These are phyloP conservation scores for Platynereis dumerilii DNA, from an alignment of 2,888 invertebrate genomes.

Conservation along the genomic window DNA sequence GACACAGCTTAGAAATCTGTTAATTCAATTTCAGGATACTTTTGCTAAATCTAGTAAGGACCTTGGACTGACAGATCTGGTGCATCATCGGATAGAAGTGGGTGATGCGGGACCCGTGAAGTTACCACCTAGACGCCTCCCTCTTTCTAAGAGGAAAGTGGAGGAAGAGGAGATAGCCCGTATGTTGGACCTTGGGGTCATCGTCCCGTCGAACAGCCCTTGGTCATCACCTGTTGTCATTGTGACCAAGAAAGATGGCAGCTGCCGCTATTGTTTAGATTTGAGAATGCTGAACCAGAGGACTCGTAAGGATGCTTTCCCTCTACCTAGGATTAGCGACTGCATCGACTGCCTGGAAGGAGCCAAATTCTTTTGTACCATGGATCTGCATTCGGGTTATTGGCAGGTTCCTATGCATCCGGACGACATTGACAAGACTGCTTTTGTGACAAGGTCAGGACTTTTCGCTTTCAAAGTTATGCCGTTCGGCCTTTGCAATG, in stretches of 20 bases:
- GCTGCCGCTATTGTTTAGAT: conserved; percentile 33
- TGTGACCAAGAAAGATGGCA: conserved; percentile 32
- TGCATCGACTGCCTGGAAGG: conserved; percentile 36
- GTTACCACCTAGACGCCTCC: background rate
- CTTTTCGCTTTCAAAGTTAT: conserved; percentile 11
- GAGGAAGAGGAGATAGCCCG: background rate
- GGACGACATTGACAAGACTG: conserved; percentile 32
- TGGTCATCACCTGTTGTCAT: conserved; percentile 25
- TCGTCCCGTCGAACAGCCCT: conserved; percentile 8
- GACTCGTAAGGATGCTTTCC: conserved; percentile 33
- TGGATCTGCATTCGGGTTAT: conserved; percentile 35
- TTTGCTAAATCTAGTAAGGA: background rate
- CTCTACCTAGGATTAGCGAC: conserved; percentile 30
- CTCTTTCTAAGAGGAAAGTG: background rate
- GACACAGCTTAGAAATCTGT: too few species aligned
- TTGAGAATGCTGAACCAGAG: conserved; percentile 32
- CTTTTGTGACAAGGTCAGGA: conserved; percentile 27
- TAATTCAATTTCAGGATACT: too few species aligned
- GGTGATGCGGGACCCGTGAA: background rate
- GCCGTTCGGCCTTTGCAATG: conserved; percentile 20
- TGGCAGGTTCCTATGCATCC: conserved; percentile 34
- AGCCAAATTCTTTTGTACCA: conserved; percentile 4
- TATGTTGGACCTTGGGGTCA: background rate
- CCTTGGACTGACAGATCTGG: background rate
- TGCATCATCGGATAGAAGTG: too few species aligned